Conservation (phyloP, 2,888 invertebrate species). For the Heliconius hortense region DNA sequence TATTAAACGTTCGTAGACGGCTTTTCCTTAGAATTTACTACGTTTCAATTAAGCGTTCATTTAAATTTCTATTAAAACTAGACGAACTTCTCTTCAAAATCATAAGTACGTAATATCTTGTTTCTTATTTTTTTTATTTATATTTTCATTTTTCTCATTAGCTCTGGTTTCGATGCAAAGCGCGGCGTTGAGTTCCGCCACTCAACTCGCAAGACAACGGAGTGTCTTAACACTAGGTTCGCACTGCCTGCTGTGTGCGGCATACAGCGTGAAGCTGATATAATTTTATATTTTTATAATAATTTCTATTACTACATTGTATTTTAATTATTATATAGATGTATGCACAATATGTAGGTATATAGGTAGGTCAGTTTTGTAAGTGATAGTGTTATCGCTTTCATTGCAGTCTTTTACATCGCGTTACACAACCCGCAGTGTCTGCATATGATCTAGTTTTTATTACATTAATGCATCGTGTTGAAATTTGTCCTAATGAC, state of each 20-base stretch:
- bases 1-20: not conserved
- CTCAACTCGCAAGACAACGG: too few relatives aligned
- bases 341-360: not conserved
- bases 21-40: not conserved
- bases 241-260: too few relatives aligned
- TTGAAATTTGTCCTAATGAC: not conserved
- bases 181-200: too few relatives aligned
- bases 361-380: slow-evolving; percentile 20
- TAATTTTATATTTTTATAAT: too few relatives aligned
- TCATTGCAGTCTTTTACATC: slow-evolving; percentile 44
- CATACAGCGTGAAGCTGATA: too few relatives aligned
- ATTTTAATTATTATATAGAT: not conserved
- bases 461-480: not conserved
- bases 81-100: not conserved
- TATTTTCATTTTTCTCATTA: not conserved
- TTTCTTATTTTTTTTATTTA: not conserved
- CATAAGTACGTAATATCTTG: not conserved
- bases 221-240: too few relatives aligned
- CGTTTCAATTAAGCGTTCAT: not conserved
- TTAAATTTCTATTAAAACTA: slow-evolving; percentile 8
- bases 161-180: too few relatives aligned
- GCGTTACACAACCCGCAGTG: slow-evolving; percentile 46
- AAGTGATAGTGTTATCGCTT: slow-evolving; percentile 44
- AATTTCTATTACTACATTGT: not conserved
- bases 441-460: slow-evolving; percentile 18